phyloP scores from a whole-genome alignment of 2,797 vertebrate genomes.

The Nannoperca obscura region DNA sequence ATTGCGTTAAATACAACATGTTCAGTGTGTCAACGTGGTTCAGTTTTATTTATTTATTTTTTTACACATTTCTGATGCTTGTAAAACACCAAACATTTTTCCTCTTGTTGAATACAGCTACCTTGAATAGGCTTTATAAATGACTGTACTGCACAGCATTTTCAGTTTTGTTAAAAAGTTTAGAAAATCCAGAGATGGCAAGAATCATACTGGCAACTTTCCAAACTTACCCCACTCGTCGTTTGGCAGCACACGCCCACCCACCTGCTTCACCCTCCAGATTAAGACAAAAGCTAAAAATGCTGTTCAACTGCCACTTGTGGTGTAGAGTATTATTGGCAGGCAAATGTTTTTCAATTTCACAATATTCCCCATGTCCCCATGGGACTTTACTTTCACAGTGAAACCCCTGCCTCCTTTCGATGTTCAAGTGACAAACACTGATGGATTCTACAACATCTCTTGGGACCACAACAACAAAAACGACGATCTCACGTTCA shows the following conservation, averaged over 20 bases:
- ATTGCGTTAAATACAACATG: not conserved
- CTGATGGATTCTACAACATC: slow-evolving; percentile 64
- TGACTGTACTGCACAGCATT: not conserved
- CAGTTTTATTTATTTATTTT: too few relatives aligned
- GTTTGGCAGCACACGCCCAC: not conserved
- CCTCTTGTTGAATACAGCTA: not conserved
- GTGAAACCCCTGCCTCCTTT: slow-evolving; percentile 74
- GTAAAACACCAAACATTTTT: not conserved
- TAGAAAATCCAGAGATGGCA: not conserved
- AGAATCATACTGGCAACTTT: slow-evolving; percentile 6
- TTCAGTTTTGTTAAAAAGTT: slow-evolving; percentile 8
- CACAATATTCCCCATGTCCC: not conserved
- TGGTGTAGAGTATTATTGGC: not conserved
- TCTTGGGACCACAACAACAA: slow-evolving; percentile 69
- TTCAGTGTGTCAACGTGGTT: not conserved
- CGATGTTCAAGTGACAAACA: slow-evolving; percentile 56
- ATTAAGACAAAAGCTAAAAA: slow-evolving; percentile 24
- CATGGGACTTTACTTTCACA: slow-evolving; percentile 52
- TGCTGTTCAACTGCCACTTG: slow-evolving; percentile 8
- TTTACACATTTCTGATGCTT: not conserved
- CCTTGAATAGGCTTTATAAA: not conserved
- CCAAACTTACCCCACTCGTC: not conserved
- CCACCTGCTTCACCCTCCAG: slow-evolving; percentile 14
- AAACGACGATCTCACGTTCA: slow-evolving; percentile 33
- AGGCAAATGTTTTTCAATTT: slow-evolving; percentile 12